These are phyloP conservation scores for Phoxinus phoxinus DNA, from an alignment of 2,113 vertebrate genomes.

Conservation along the genomic window DNA sequence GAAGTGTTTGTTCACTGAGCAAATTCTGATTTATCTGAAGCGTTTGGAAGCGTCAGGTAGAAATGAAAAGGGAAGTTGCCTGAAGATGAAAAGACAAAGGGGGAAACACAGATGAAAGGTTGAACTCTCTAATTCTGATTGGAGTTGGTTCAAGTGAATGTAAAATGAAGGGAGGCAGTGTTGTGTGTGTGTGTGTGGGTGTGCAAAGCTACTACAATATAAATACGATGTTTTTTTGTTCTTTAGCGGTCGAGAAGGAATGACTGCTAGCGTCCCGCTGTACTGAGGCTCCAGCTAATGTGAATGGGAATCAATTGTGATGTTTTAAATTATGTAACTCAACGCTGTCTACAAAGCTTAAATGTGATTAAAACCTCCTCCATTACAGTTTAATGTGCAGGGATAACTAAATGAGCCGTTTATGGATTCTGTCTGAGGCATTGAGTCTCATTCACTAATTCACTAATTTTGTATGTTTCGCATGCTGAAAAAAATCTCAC, in stretches of 20 bases:
- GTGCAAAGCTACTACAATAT: not conserved
- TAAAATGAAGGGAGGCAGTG: not conserved
- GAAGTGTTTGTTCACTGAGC: not conserved
- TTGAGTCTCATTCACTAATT: not conserved
- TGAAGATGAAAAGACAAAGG: conserved; percentile 18
- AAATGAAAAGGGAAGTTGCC: conserved; percentile 6
- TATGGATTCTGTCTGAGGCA: not conserved
- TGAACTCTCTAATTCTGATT: conserved; percentile 18
- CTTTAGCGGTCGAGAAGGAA: not conserved
- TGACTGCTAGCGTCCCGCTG: not conserved
- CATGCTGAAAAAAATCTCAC: not conserved
- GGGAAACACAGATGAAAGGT: conserved; percentile 10
- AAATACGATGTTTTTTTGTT: not conserved
- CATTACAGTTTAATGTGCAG: not conserved
- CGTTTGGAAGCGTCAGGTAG: not conserved
- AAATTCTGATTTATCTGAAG: conserved; percentile 21
- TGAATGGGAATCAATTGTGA: not conserved
- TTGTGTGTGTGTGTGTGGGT: not conserved
- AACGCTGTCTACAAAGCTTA: not conserved
- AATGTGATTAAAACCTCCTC: not conserved
- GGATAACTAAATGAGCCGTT: not conserved
- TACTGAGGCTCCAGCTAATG: not conserved
- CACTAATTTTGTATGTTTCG: not conserved
- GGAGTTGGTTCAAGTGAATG: not conserved
- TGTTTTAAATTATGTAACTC: not conserved